A percentile compares a stretch with the other conserved stretches of the same genome.
phyloP scores from a whole-genome alignment of 2,888 invertebrate species.

The Meta bourneti region DNA sequence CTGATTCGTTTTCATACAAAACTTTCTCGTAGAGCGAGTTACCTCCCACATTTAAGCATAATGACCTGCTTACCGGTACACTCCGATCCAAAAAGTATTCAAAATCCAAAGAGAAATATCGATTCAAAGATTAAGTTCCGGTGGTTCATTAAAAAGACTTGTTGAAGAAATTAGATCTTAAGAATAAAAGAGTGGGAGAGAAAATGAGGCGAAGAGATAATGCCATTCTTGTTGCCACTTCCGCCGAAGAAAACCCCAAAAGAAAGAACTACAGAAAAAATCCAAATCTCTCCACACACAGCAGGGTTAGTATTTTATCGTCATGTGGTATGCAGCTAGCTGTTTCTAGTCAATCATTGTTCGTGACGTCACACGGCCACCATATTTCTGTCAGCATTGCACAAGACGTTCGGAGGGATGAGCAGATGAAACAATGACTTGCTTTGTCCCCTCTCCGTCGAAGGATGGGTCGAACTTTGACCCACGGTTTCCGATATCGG shows the following conservation, averaged over 20 bases:
- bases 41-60: too few species aligned
- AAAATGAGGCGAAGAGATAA: slow-evolving; percentile 4
- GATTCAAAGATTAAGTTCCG: too few species aligned
- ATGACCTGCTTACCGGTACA: too few species aligned
- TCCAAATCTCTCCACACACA: slow-evolving; percentile 19
- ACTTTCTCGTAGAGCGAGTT: too few species aligned
- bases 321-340: slow-evolving; percentile 69
- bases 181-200: neutral
- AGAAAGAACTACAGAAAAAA: slow-evolving; percentile 27
- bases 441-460: slow-evolving; percentile 45
- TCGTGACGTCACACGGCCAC: slow-evolving; percentile 72
- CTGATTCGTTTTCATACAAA: too few species aligned
- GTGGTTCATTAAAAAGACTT: too few species aligned
- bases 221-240: slow-evolving; percentile 42
- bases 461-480: slow-evolving; percentile 69
- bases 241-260: slow-evolving; percentile 34
- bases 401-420: slow-evolving; percentile 30
- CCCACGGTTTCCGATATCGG: slow-evolving; percentile 73
- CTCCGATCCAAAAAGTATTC: too few species aligned
- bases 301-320: slow-evolving; percentile 30
- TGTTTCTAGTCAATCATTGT: slow-evolving; percentile 75
- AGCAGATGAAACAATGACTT: slow-evolving; percentile 43
- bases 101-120: too few species aligned
- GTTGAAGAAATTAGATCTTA: slow-evolving; percentile 1
- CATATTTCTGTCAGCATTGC: slow-evolving; percentile 64